Percentiles rank a stretch among this genome's conserved stretches.
Conservation (phyloP, 2,113 vertebrate species). For the Stegostoma tigrinum region DNA sequence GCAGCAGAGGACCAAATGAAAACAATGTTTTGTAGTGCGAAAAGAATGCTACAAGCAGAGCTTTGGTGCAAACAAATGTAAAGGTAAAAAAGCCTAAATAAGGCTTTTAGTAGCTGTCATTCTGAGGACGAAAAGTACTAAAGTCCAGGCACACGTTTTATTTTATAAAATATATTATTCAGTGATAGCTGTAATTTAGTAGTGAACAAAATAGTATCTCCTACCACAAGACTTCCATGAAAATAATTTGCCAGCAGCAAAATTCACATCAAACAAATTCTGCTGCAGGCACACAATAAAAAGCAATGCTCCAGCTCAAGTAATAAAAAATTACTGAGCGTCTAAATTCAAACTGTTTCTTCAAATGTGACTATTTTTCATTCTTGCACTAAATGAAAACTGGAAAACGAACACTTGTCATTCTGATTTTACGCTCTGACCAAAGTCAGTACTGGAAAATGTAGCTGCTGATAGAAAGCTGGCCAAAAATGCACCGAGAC, state of each 20-base stretch:
- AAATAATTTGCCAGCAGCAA: slow-evolving; percentile 23
- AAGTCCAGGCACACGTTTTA: neutral
- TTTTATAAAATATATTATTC: slow-evolving; percentile 28
- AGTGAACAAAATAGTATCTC: neutral
- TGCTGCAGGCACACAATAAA: neutral
- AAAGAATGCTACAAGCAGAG: neutral
- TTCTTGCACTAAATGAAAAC: neutral
- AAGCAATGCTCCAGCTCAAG: neutral
- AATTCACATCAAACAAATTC: slow-evolving; percentile 29
- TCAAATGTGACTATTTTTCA: neutral
- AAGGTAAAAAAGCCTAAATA: neutral
- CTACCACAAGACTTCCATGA: neutral
- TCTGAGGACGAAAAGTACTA: neutral
- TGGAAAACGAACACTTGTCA: neutral
- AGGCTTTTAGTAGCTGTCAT: neutral
- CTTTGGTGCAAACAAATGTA: neutral
- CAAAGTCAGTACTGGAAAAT: neutral
- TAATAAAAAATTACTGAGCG: slow-evolving; percentile 19
- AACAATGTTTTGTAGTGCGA: neutral
- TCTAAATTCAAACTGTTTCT: neutral
- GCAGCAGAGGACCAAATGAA: neutral
- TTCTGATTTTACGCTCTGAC: neutral
- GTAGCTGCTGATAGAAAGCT: neutral
- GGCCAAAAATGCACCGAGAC: neutral
- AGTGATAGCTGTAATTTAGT: neutral